These are phyloP conservation scores for Synergus japonicus DNA, from an alignment of 2,888 invertebrate genomes.

Conservation along the genomic window DNA sequence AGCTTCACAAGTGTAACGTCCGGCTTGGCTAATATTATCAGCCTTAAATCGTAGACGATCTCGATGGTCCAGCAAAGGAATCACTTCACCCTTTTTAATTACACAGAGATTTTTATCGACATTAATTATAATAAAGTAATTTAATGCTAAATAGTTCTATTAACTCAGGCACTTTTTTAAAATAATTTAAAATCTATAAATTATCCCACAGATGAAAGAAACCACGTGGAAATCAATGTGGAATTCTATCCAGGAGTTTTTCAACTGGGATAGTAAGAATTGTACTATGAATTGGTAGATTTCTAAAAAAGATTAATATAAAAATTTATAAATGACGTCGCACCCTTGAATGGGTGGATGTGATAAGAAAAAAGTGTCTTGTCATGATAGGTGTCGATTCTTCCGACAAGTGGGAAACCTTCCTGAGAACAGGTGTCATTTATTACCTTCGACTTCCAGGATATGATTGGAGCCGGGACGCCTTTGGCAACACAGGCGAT, in stretches of 20 bases:
- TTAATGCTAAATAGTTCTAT: too few species aligned
- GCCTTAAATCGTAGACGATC: conserved; percentile 83
- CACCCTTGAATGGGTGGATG: not conserved
- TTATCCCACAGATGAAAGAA: too few species aligned
- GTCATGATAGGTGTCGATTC: not conserved
- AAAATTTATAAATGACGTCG: too few species aligned
- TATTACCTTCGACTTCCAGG: conserved; percentile 82
- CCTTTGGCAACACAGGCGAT: conserved; percentile 87
- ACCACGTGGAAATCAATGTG: too few species aligned
- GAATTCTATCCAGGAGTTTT: too few species aligned
- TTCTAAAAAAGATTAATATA: too few species aligned
- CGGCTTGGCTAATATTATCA: conserved; percentile 83
- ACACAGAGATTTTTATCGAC: not conserved
- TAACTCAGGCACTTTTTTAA: too few species aligned
- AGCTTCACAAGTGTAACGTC: conserved; percentile 86
- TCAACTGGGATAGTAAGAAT: too few species aligned
- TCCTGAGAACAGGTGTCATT: conserved; percentile 6
- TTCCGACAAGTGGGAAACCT: not conserved
- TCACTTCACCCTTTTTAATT: conserved; percentile 50
- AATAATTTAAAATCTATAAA: too few species aligned
- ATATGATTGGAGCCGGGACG: conserved; percentile 85
- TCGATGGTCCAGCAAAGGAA: conserved; percentile 78
- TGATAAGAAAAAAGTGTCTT: not conserved
- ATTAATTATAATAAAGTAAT: not conserved
- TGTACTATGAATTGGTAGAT: too few species aligned